These are phyloP conservation scores for Cydia splendana DNA, from an alignment of 1,140 invertebrate genomes.

Conservation along the genomic window DNA sequence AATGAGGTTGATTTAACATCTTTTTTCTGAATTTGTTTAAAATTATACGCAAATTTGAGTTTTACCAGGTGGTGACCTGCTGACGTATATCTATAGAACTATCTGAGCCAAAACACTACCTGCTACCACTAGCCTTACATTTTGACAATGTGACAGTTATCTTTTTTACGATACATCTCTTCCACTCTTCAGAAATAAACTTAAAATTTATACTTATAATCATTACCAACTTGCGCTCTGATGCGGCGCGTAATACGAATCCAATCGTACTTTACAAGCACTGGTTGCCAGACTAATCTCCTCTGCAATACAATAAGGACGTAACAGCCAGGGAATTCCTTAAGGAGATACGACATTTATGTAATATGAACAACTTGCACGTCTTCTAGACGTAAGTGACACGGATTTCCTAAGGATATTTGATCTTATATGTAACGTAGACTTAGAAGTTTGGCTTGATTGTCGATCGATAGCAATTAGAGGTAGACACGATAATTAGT, in stretches of 20 bases:
- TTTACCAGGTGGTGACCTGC: too few species aligned
- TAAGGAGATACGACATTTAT: background rate
- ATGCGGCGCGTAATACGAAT: background rate
- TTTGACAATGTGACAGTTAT: too few species aligned
- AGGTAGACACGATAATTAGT: slow-evolving; percentile 3
- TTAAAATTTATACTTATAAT: background rate
- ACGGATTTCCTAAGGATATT: background rate
- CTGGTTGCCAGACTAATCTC: background rate
- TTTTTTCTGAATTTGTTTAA: too few species aligned
- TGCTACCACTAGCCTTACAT: too few species aligned
- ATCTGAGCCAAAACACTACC: too few species aligned
- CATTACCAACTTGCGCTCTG: background rate
- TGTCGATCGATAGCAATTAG: slow-evolving; percentile 1
- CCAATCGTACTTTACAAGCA: slow-evolving; percentile 7
- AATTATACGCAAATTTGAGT: too few species aligned
- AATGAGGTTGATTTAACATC: too few species aligned
- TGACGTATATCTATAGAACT: too few species aligned
- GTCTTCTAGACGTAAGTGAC: background rate
- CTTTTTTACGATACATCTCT: too few species aligned
- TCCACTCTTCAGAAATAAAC: too few species aligned
- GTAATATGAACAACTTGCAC: background rate
- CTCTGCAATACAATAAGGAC: background rate
- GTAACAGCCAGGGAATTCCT: background rate
- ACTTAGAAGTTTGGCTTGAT: background rate
- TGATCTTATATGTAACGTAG: background rate